Evolutionary conservation across 2,113 vertebrate species (phyloP).

Genomic region (Serinus canaria): DNA sequence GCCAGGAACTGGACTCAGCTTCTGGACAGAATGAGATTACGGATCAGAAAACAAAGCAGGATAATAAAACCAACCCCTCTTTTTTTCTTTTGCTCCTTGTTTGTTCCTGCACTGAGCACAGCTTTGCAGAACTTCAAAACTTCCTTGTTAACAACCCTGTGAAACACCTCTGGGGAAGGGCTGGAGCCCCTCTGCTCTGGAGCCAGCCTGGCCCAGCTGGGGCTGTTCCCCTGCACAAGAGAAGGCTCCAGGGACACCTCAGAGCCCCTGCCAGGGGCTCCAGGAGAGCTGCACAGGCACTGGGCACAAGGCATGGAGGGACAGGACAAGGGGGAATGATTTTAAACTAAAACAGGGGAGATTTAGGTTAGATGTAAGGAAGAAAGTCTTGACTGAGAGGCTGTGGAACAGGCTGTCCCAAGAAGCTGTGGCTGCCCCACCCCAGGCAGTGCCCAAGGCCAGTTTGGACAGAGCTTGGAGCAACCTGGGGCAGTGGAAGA

Average conservation of each 20-base stretch:
- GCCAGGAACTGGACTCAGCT: neutral
- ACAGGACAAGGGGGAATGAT: neutral
- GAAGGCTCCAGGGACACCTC: neutral
- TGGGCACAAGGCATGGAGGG: neutral
- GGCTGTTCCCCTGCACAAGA: neutral
- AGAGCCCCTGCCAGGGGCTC: neutral
- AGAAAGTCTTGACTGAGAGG: neutral
- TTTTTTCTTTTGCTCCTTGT: neutral
- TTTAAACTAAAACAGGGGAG: neutral
- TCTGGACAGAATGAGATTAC: neutral
- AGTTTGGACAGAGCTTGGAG: accelerated
- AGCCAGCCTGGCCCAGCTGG: neutral
- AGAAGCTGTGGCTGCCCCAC: neutral
- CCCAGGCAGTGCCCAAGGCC: neutral
- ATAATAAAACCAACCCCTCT: accelerated
- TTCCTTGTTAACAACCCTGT: neutral
- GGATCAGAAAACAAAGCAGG: neutral
- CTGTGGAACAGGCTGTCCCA: accelerated
- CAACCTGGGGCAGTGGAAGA: accelerated
- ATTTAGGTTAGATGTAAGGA: neutral
- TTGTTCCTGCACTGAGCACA: neutral
- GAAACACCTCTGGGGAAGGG: accelerated
- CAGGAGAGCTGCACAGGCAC: neutral
- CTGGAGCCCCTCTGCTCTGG: neutral
- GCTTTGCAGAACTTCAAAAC: neutral